Evolutionary conservation across 92 coral and sea anemone genomes (phyloP).

Genomic region (Heteractis magnifica): DNA sequence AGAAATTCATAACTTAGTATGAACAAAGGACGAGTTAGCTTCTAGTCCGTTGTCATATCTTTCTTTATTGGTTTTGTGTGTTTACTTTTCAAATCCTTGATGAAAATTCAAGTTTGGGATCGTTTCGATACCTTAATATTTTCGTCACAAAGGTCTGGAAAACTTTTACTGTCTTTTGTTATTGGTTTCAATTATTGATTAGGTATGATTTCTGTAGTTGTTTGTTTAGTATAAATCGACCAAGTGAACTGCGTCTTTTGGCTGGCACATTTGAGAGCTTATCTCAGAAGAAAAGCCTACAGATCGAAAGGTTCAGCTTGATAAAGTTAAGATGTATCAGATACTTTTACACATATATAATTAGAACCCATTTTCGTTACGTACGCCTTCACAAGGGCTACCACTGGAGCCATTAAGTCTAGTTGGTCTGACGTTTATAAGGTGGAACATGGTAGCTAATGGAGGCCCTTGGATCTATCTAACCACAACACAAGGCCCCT

Average conservation of each 20-base stretch:
- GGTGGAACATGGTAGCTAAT: slow-evolving; percentile 27
- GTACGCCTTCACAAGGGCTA: slow-evolving; percentile 18
- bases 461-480: slow-evolving; percentile 18
- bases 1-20: background rate
- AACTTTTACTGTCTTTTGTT: background rate
- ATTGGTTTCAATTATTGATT: slow-evolving; percentile 13
- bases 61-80: slow-evolving; percentile 17
- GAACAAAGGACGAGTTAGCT: background rate
- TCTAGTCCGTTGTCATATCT: background rate
- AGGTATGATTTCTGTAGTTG: slow-evolving; percentile 14
- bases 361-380: slow-evolving; percentile 11
- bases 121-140: background rate
- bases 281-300: slow-evolving; percentile 38
- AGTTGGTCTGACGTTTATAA: slow-evolving; percentile 23
- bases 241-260: slow-evolving; percentile 19
- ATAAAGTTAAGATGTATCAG: slow-evolving; percentile 25
- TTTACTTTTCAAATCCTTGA: slow-evolving; percentile 1
- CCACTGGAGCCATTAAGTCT: slow-evolving; percentile 43
- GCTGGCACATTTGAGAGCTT: slow-evolving; percentile 35
- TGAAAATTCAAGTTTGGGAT: slow-evolving; percentile 19
- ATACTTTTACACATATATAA: slow-evolving; percentile 35
- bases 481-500: slow-evolving; percentile 35
- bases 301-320: slow-evolving; percentile 23
- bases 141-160: background rate
- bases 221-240: slow-evolving; percentile 30